A percentile compares a stretch with the other conserved stretches of the same genome.
Evolutionary conservation across 37 sponge, comb jelly and placozoan species (phyloP).

Genomic region (Beroe ovata): DNA sequence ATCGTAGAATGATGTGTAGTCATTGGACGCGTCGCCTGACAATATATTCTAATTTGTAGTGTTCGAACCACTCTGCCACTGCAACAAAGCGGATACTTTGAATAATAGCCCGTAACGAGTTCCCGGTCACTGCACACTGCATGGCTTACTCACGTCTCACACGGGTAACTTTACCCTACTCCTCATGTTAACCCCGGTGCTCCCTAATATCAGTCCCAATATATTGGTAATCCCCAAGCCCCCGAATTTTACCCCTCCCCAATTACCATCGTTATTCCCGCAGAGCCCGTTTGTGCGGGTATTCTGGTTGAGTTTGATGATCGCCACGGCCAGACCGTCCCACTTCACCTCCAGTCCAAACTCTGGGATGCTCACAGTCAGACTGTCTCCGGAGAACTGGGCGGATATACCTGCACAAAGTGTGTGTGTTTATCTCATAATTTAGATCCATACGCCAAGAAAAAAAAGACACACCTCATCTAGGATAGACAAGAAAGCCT

Average conservation of each 20-base stretch:
- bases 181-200: background rate
- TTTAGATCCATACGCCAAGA: too few relatives aligned
- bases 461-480: too few relatives aligned
- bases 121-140: too few relatives aligned
- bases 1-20: conserved; percentile 29
- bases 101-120: too few relatives aligned
- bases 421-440: too few relatives aligned
- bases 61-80: too few relatives aligned
- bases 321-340: conserved; percentile 32
- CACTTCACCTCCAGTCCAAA: conserved; percentile 12
- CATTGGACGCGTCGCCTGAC: conserved; percentile 19
- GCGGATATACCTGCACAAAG: background rate
- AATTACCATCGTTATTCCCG: conserved; percentile 53
- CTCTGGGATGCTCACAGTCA: background rate
- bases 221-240: background rate
- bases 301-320: background rate
- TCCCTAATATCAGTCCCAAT: background rate
- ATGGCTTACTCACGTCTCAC: too few relatives aligned
- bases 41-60: too few relatives aligned
- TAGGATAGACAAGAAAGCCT: too few relatives aligned
- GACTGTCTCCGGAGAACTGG: background rate
- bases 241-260: too few relatives aligned
- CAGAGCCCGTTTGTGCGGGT: conserved; percentile 35
- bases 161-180: background rate
- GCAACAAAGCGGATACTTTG: too few relatives aligned